Evolutionary conservation across 1,140 invertebrate genomes (phyloP).

Genomic region (Lanistes nyassanus): DNA sequence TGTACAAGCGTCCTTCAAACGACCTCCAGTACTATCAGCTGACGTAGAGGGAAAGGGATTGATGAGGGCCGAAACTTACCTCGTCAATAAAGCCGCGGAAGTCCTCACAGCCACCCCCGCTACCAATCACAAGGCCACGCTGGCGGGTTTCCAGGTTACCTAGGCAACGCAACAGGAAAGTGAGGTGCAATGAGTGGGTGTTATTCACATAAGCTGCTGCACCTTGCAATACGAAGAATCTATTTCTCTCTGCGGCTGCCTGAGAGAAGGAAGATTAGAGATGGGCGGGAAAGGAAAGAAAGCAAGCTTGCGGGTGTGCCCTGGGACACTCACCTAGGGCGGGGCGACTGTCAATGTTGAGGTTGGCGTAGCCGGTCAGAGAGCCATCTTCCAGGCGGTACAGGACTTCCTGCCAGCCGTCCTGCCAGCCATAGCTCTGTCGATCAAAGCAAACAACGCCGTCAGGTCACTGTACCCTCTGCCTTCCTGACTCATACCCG

Average conservation of each 20-base stretch:
- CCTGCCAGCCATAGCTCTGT: not conserved
- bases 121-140: conserved; percentile 26
- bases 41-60: conserved; percentile 9
- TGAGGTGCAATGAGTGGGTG: too few relatives aligned
- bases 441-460: too few relatives aligned
- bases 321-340: too few relatives aligned
- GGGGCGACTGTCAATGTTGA: not conserved
- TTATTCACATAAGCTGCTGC: too few relatives aligned
- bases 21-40: too few relatives aligned
- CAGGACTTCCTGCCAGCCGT: conserved; percentile 24
- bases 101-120: conserved; percentile 28
- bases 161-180: not conserved
- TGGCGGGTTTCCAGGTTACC: conserved; percentile 23
- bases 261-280: not conserved
- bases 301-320: too few relatives aligned
- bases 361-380: conserved; percentile 18
- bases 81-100: conserved; percentile 29
- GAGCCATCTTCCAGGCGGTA: conserved; percentile 21
- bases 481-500: not conserved
- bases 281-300: not conserved
- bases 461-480: too few relatives aligned
- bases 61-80: conserved; percentile 8
- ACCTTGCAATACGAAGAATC: too few relatives aligned
- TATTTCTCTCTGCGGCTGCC: too few relatives aligned
- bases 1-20: too few relatives aligned